Conservation (phyloP, 2,113 vertebrate genomes). For the Cichladusa arquata region DNA sequence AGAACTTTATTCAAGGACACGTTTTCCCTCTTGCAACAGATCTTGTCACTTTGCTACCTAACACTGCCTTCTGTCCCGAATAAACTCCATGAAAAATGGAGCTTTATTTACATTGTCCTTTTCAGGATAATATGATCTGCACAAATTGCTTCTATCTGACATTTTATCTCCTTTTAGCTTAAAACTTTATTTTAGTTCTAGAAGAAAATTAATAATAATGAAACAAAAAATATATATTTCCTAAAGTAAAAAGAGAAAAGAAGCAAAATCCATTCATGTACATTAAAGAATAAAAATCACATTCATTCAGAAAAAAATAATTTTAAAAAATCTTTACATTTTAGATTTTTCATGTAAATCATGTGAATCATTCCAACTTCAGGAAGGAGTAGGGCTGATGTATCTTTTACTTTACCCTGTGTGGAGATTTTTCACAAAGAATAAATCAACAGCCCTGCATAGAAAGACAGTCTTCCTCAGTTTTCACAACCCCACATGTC, state of each 20-base stretch:
- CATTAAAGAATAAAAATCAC: background rate
- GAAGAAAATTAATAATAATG: background rate
- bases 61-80: background rate
- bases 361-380: background rate
- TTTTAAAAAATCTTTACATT: background rate
- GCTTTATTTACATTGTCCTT: background rate
- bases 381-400: background rate
- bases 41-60: background rate
- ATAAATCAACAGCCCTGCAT: background rate
- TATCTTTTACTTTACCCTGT: background rate
- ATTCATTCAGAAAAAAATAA: background rate
- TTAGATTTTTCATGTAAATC: background rate
- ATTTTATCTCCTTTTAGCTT: background rate
- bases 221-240: background rate
- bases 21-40: background rate
- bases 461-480: background rate
- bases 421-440: background rate
- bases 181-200: background rate
- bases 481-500: background rate
- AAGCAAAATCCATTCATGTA: fast-evolving
- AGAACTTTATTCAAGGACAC: background rate
- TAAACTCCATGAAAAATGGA: background rate
- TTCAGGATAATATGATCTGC: background rate
- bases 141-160: background rate
- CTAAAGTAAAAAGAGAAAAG: background rate